A percentile compares a stretch with the other conserved stretches of the same genome.
Evolutionary conservation across 2,888 invertebrate species (phyloP).

Genomic region (Heliconius ethilla): DNA sequence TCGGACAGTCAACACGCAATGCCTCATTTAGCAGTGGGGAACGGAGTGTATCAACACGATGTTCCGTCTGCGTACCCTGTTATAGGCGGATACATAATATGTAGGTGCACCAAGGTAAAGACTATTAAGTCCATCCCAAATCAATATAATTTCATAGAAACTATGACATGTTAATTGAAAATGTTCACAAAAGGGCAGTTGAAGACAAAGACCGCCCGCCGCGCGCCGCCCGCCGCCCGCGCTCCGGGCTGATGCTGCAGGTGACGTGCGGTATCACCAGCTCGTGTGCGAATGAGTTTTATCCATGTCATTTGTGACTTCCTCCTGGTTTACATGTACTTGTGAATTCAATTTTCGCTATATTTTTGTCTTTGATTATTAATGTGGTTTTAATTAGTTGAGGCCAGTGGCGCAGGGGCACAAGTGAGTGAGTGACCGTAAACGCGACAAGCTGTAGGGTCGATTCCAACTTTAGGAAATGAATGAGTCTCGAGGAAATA

Average conservation of each 20-base stretch:
- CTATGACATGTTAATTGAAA: constrained; percentile 68
- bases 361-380: neutral
- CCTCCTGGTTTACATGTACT: constrained; percentile 1
- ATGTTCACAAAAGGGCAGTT: constrained; percentile 62
- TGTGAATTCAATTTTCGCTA: neutral
- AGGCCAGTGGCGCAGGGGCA: too few species aligned
- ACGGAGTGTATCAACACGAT: too few species aligned
- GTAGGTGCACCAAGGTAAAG: neutral
- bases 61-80: too few species aligned
- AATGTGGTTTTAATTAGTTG: too few species aligned
- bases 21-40: too few species aligned
- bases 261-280: constrained; percentile 56
- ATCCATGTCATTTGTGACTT: constrained; percentile 43
- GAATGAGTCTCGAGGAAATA: too few species aligned
- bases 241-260: constrained; percentile 47
- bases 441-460: too few species aligned
- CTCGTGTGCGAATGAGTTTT: constrained; percentile 47
- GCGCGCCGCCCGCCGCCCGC: constrained; percentile 47
- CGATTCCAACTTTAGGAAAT: too few species aligned
- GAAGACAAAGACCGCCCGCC: constrained; percentile 56
- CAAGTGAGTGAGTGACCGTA: too few species aligned
- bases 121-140: constrained; percentile 36
- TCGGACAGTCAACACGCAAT: too few species aligned
- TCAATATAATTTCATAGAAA: constrained; percentile 55
- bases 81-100: neutral